Evolutionary conservation across 2,113 vertebrate species (phyloP).

Genomic region (Oncorhynchus gorbuscha): DNA sequence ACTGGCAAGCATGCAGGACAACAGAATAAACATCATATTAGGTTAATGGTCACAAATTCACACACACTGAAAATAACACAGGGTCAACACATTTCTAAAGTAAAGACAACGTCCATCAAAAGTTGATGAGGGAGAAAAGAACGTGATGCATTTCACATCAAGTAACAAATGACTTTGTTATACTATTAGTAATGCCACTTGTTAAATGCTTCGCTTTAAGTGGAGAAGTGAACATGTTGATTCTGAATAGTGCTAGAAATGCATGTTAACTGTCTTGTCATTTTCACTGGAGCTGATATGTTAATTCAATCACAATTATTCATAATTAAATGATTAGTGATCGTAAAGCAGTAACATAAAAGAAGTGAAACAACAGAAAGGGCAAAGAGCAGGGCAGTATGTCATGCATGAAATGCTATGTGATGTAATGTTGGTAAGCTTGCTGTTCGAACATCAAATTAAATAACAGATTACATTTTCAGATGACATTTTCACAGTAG

Average conservation of each 20-base stretch:
- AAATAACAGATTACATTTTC: not conserved
- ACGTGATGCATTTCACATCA: conserved; percentile 65
- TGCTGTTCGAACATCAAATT: not conserved
- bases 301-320: not conserved
- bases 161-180: conserved; percentile 46
- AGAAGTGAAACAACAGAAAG: conserved; percentile 33
- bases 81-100: conserved; percentile 57
- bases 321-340: not conserved
- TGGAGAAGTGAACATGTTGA: conserved; percentile 19
- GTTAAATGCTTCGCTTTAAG: too few species aligned
- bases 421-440: conserved; percentile 41
- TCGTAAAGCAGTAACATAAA: conserved; percentile 37
- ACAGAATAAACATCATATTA: conserved; percentile 97
- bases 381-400: conserved; percentile 36
- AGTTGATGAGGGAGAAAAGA: conserved; percentile 50
- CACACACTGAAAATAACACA: conserved; percentile 63
- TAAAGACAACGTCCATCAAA: conserved; percentile 41
- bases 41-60: conserved; percentile 76
- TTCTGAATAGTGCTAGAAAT: not conserved
- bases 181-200: conserved; percentile 29
- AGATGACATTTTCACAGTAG: not conserved
- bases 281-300: not conserved
- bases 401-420: conserved; percentile 49
- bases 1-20: conserved; percentile 99
- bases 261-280: not conserved